Percentiles rank a stretch among this genome's conserved stretches.
Conservation (phyloP, 2,888 invertebrate genomes). For the Caradrina clavipalpis region DNA sequence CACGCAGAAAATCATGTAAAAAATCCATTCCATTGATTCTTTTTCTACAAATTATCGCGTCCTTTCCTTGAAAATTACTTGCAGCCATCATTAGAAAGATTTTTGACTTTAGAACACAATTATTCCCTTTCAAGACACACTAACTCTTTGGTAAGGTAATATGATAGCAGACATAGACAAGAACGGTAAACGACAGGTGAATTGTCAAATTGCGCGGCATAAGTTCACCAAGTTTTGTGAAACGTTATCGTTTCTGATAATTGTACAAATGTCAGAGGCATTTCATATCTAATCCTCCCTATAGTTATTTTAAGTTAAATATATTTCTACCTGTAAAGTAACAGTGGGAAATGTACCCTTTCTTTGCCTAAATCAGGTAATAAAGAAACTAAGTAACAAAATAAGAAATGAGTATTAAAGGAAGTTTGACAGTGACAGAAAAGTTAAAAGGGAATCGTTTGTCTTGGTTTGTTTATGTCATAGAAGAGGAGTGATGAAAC, state of each 20-base stretch:
- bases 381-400: too few relatives aligned
- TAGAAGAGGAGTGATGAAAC: too few relatives aligned
- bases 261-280: constrained; percentile 58
- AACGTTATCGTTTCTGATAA: constrained; percentile 68
- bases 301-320: neutral
- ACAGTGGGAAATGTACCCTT: too few relatives aligned
- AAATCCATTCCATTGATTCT: constrained; percentile 27
- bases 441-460: neutral
- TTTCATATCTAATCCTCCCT: neutral
- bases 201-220: constrained; percentile 69
- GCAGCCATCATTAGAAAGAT: too few relatives aligned
- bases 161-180: constrained; percentile 44
- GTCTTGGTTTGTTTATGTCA: too few relatives aligned
- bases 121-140: constrained; percentile 15
- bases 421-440: neutral
- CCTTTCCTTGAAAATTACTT: neutral
- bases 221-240: constrained; percentile 68
- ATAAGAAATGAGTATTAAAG: neutral
- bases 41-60: constrained; percentile 8
- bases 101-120: constrained; percentile 8
- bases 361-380: too few relatives aligned
- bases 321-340: neutral
- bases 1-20: neutral
- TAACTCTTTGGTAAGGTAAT: constrained; percentile 34
- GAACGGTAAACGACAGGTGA: constrained; percentile 68